Evolutionary conservation across 2,113 vertebrate genomes (phyloP).

Genomic region (Aegithalos caudatus): DNA sequence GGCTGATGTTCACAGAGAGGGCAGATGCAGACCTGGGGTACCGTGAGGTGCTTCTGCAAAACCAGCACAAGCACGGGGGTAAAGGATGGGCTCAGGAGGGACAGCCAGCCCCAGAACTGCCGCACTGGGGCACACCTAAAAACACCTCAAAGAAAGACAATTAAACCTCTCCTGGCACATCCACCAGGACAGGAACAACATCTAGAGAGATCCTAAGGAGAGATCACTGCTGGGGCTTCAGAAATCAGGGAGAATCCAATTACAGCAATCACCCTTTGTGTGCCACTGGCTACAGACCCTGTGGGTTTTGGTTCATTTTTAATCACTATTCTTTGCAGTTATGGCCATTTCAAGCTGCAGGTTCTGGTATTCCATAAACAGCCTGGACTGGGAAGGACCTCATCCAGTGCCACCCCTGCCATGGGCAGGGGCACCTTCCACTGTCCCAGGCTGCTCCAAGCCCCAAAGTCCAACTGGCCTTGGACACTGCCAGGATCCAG

Average conservation of each 20-base stretch:
- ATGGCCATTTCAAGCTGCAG: neutral
- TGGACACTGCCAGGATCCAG: neutral
- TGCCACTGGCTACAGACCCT: neutral
- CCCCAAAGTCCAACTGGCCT: rapidly evolving
- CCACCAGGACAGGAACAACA: neutral
- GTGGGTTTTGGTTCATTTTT: neutral
- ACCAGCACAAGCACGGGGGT: rapidly evolving
- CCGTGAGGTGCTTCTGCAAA: neutral
- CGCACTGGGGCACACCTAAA: neutral
- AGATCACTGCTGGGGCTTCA: neutral
- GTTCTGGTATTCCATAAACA: neutral
- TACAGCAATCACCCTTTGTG: neutral
- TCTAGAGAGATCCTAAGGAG: neutral
- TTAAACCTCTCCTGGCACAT: neutral
- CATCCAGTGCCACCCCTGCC: neutral
- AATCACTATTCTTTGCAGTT: neutral
- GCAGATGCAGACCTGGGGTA: neutral
- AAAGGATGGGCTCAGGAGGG: neutral
- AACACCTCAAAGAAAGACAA: neutral
- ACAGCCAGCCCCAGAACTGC: neutral
- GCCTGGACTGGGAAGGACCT: neutral
- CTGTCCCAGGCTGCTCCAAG: neutral
- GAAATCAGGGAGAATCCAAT: neutral
- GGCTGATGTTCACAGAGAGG: neutral
- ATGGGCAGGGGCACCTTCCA: neutral